Conservation (phyloP, 2,888 invertebrate genomes). For the Urechis unicinctus region DNA sequence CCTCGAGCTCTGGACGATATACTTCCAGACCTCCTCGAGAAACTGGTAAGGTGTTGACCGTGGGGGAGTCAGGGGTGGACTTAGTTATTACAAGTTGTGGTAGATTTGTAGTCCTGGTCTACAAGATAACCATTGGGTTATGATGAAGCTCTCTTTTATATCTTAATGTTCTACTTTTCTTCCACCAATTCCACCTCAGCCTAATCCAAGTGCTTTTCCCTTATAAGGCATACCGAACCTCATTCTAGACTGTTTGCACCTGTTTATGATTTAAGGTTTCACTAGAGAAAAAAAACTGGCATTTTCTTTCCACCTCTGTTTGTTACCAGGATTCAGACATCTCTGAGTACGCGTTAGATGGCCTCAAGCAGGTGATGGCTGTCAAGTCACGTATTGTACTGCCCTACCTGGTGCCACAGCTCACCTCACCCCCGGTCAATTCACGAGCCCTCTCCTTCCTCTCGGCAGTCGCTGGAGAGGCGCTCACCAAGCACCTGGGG, state of each 20-base stretch:
- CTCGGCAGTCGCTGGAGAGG: slow-evolving; percentile 89
- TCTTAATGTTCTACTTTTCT: too few relatives aligned
- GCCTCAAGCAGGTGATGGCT: slow-evolving; percentile 92
- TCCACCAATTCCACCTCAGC: too few relatives aligned
- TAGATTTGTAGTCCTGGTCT: too few relatives aligned
- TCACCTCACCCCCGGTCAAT: slow-evolving; percentile 83
- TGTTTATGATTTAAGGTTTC: too few relatives aligned
- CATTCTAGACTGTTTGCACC: too few relatives aligned
- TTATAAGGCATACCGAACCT: too few relatives aligned
- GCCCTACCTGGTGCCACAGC: slow-evolving; percentile 88
- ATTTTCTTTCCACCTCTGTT: neutral
- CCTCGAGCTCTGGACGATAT: slow-evolving; percentile 93
- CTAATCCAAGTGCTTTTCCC: too few relatives aligned
- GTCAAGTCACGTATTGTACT: slow-evolving; percentile 92
- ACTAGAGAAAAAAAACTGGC: too few relatives aligned
- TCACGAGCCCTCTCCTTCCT: slow-evolving; percentile 88
- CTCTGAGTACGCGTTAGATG: slow-evolving; percentile 89
- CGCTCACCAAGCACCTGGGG: slow-evolving; percentile 80
- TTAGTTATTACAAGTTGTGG: too few relatives aligned
- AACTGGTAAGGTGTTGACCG: slow-evolving; percentile 54
- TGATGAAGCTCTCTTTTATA: too few relatives aligned
- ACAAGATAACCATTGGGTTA: too few relatives aligned
- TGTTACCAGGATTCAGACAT: slow-evolving; percentile 65
- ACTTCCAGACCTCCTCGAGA: slow-evolving; percentile 80
- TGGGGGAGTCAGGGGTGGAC: too few relatives aligned